phyloP scores from a whole-genome alignment of 2,888 invertebrate species.

The Tryphoninae sp. region DNA sequence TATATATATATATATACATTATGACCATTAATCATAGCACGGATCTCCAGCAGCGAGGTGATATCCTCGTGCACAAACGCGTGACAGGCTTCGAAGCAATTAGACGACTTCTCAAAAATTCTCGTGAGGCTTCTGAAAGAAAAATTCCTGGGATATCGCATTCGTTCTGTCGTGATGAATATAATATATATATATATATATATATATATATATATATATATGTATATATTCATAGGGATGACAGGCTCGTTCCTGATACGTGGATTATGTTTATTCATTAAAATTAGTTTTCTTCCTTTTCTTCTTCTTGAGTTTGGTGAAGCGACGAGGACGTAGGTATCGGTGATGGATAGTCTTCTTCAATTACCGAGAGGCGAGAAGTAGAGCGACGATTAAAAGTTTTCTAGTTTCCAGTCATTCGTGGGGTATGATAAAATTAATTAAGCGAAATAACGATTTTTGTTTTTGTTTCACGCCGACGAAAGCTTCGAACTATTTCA shows the following conservation, averaged over 20 bases:
- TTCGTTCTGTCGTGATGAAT: conserved; percentile 37
- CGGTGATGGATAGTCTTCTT: background rate
- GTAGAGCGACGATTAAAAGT: too few relatives aligned
- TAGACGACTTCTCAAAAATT: conserved; percentile 73
- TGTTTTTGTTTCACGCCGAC: too few relatives aligned
- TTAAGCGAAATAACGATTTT: too few relatives aligned
- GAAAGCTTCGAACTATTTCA: too few relatives aligned
- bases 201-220: conserved; percentile 14
- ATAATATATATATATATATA: background rate
- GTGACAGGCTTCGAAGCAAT: conserved; percentile 76
- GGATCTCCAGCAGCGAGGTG: conserved; percentile 55
- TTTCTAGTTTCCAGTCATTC: background rate
- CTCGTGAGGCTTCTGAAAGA: conserved; percentile 43
- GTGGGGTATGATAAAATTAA: background rate
- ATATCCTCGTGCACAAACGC: conserved; percentile 56
- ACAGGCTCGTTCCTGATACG: background rate
- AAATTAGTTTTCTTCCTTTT: background rate
- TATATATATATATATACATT: conserved; percentile 19
- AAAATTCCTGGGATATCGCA: conserved; percentile 21
- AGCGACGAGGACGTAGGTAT: background rate
- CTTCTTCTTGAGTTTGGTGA: background rate
- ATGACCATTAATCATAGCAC: conserved; percentile 59
- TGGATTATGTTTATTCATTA: background rate
- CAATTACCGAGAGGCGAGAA: background rate
- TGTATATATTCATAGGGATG: background rate